Percentiles rank a stretch among this genome's conserved stretches.
Conservation (phyloP, 2,113 vertebrate genomes). For the Clarias gariepinus region DNA sequence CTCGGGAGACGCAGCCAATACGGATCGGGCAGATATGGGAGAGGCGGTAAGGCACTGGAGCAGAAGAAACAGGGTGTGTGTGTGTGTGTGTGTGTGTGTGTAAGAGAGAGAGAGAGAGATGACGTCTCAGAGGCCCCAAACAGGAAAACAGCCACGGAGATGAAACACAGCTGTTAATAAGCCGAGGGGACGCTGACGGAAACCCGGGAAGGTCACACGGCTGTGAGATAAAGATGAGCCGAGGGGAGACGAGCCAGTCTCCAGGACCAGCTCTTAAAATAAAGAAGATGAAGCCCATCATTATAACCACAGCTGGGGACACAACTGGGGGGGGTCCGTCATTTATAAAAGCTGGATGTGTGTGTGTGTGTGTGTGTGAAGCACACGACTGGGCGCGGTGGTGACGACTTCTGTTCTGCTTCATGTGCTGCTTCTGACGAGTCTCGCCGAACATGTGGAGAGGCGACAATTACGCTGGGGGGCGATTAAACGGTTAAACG, state of each 20-base stretch:
- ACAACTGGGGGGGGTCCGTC: not conserved
- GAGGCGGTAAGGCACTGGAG: not conserved
- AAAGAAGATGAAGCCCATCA: not conserved
- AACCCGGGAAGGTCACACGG: slow-evolving; percentile 6
- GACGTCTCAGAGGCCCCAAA: not conserved
- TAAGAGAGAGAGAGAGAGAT: not conserved
- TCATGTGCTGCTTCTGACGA: not conserved
- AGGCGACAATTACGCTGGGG: not conserved
- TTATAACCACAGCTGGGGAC: not conserved
- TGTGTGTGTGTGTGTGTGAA: not conserved
- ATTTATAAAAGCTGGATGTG: not conserved
- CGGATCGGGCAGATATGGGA: not conserved
- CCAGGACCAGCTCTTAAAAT: not conserved
- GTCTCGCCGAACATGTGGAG: not conserved
- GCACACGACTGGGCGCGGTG: not conserved
- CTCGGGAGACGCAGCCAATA: not conserved
- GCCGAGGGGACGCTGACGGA: not conserved
- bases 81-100: not conserved
- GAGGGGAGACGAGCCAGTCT: not conserved
- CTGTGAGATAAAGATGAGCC: not conserved
- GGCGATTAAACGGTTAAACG: not conserved
- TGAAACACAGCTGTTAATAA: slow-evolving; percentile 13
- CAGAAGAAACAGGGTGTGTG: not conserved
- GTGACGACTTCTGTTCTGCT: not conserved
- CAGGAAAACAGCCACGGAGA: slow-evolving; percentile 1